Conservation (phyloP, 1,140 invertebrate species). For the Dryas iulia region DNA sequence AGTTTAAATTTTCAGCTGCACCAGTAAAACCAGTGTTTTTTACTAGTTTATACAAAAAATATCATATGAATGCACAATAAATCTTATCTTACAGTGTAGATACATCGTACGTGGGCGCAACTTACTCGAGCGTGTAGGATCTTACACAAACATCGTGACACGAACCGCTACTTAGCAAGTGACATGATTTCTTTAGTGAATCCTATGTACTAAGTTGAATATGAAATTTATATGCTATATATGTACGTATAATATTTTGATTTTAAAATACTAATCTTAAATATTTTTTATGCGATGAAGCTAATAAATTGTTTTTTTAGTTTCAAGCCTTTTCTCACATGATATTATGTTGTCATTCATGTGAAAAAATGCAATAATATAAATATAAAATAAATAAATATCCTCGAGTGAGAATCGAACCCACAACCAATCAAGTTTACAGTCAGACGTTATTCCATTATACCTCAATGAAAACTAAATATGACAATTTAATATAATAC, state of each 20-base stretch:
- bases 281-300: too few species aligned
- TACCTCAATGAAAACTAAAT: too few species aligned
- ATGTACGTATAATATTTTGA: neutral
- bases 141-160: conserved; percentile 1
- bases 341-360: too few species aligned
- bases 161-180: neutral
- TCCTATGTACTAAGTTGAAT: neutral
- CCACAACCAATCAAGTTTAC: too few species aligned
- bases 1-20: neutral
- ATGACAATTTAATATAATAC: too few species aligned
- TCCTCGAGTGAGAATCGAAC: too few species aligned
- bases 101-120: conserved; percentile 7
- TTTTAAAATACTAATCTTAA: too few species aligned
- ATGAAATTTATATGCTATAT: neutral
- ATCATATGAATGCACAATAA: conserved; percentile 38
- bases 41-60: neutral
- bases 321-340: too few species aligned
- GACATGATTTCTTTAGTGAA: neutral
- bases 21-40: neutral
- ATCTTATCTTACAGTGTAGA: conserved; percentile 35
- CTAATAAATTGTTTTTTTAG: too few species aligned
- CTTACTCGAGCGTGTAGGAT: conserved; percentile 3
- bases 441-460: too few species aligned
- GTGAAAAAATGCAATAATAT: too few species aligned
- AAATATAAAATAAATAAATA: too few species aligned